Evolutionary conservation across 2,113 vertebrate species (phyloP).

Genomic region (Cynocephalus volans): DNA sequence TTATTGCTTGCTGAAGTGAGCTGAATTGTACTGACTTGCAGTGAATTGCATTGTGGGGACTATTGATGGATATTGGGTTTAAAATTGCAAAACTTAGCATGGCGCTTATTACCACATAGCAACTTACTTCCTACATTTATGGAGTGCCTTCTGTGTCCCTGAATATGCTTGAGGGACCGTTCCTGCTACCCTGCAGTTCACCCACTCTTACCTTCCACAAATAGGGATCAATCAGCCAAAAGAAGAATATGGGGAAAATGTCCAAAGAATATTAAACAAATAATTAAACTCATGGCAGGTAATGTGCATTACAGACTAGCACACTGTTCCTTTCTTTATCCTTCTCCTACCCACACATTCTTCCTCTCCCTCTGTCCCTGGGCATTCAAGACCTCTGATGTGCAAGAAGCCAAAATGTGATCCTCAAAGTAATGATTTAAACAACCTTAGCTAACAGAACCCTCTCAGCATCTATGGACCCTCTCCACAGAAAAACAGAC

Average conservation of each 20-base stretch:
- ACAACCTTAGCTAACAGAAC: not conserved
- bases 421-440: not conserved
- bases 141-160: not conserved
- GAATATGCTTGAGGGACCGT: not conserved
- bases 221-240: not conserved
- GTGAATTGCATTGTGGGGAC: not conserved
- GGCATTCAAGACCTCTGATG: not conserved
- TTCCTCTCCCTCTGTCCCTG: not conserved
- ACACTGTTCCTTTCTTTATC: not conserved
- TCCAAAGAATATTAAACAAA: not conserved
- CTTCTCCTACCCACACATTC: not conserved
- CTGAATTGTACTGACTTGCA: not conserved
- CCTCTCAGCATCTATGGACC: not conserved
- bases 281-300: not conserved
- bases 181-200: not conserved
- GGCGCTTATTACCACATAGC: not conserved
- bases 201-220: not conserved
- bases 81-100: slow-evolving; percentile 43
- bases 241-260: slow-evolving; percentile 10
- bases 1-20: slow-evolving; percentile 11
- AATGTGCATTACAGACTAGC: not conserved
- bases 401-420: not conserved
- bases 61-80: slow-evolving; percentile 4
- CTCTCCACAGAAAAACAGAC: not conserved
- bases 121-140: not conserved